Conservation (phyloP, 2,888 invertebrate genomes). For the Arrhopalites spinosus region DNA sequence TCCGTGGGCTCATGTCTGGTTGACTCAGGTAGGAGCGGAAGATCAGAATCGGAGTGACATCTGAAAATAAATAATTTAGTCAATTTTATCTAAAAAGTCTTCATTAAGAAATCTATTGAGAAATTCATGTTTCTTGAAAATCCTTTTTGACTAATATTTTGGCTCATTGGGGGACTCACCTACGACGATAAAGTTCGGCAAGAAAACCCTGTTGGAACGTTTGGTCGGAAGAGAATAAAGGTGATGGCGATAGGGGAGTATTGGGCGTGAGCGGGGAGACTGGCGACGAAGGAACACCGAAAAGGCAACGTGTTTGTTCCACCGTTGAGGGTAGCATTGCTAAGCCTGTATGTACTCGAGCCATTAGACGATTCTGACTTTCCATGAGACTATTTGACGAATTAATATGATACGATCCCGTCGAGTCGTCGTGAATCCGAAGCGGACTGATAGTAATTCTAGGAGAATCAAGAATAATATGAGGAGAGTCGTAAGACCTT, state of each 20-base stretch:
- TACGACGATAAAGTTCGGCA: conserved; percentile 58
- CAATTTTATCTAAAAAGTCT: too few species aligned
- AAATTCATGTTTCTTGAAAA: too few species aligned
- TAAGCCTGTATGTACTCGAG: conserved; percentile 54
- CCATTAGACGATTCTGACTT: conserved; percentile 65
- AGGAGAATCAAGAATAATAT: conserved; percentile 61
- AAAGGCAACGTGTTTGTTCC: conserved; percentile 59
- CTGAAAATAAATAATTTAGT: conserved; percentile 59
- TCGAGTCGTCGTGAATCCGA: conserved; percentile 31
- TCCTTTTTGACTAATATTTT: not conserved
- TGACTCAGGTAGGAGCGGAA: conserved; percentile 63
- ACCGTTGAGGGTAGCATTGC: conserved; percentile 59
- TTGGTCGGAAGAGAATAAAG: conserved; percentile 62
- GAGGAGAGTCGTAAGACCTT: conserved; percentile 65
- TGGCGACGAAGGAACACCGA: conserved; percentile 64
- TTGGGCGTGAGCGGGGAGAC: conserved; percentile 64
- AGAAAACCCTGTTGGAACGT: conserved; percentile 62
- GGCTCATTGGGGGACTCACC: conserved; percentile 39
- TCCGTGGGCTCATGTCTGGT: conserved; percentile 57
- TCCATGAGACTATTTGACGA: conserved; percentile 59
- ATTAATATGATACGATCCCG: conserved; percentile 45
- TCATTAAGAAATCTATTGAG: too few species aligned
- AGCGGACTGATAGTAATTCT: conserved; percentile 56
- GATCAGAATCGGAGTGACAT: conserved; percentile 71
- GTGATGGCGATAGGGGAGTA: conserved; percentile 60